phyloP scores from a whole-genome alignment of 2,113 vertebrate species.

The Heptranchias perlo region DNA sequence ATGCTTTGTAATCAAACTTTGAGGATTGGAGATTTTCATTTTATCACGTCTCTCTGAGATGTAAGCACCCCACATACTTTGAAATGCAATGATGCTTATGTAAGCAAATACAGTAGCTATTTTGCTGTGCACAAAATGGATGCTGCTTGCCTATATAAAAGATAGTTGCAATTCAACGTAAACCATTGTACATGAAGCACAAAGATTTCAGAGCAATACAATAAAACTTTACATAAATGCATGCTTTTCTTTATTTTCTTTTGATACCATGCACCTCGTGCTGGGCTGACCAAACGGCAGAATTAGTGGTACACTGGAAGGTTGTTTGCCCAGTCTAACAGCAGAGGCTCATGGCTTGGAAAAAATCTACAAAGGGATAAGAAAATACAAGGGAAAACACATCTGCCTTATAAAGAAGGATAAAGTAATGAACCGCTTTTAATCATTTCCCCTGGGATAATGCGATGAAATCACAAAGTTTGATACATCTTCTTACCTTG shows the following conservation, averaged over 20 bases:
- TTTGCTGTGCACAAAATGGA: not conserved
- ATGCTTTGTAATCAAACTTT: not conserved
- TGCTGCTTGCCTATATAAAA: not conserved
- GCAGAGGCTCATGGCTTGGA: not conserved
- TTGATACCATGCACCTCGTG: not conserved
- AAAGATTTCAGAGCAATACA: not conserved
- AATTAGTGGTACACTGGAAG: not conserved
- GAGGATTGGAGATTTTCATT: not conserved
- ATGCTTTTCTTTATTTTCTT: not conserved
- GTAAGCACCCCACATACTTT: not conserved
- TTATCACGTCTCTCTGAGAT: not conserved
- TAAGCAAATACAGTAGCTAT: too few relatives aligned
- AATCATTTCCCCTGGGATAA: not conserved
- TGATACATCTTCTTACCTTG: slow-evolving; percentile 68
- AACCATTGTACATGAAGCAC: not conserved
- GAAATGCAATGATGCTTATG: not conserved
- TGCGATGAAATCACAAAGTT: not conserved
- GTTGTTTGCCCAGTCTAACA: not conserved
- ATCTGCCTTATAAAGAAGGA: not conserved
- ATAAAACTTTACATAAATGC: not conserved
- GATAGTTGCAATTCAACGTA: not conserved
- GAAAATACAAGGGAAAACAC: not conserved
- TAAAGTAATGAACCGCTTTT: not conserved
- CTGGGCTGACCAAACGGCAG: not conserved
- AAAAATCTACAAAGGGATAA: not conserved